A percentile compares a stretch with the other conserved stretches of the same genome.
These are phyloP conservation scores for Megatriorchis doriae DNA, from an alignment of 2,113 vertebrate species.

Conservation along the genomic window DNA sequence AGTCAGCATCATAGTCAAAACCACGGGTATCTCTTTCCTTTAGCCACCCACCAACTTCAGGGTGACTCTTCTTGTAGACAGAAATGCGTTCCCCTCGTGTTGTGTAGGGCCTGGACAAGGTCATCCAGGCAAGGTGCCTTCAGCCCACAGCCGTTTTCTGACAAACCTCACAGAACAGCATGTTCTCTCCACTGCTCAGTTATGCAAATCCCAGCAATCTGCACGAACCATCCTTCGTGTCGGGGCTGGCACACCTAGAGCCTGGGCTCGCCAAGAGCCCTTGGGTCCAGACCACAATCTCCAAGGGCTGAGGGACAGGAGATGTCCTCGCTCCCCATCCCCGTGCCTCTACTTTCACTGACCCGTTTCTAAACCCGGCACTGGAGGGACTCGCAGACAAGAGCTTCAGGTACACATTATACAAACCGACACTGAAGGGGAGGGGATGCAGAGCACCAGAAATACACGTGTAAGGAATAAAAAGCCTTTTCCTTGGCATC, in stretches of 20 bases:
- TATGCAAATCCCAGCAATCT: conserved; percentile 2
- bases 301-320: background rate
- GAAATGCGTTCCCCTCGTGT: accelerated
- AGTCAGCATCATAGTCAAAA: background rate
- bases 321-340: background rate
- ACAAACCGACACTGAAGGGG: background rate
- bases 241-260: background rate
- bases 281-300: accelerated
- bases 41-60: background rate
- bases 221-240: background rate
- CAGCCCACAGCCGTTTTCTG: background rate
- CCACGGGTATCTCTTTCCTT: background rate
- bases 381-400: background rate
- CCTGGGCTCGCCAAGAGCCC: background rate
- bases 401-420: accelerated
- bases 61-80: background rate
- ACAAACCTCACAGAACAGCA: background rate
- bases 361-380: background rate
- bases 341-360: background rate
- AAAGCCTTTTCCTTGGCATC: background rate
- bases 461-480: background rate
- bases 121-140: background rate
- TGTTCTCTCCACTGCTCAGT: background rate
- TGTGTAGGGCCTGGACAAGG: background rate
- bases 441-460: background rate